Percentiles rank a stretch among this genome's conserved stretches.
These are phyloP conservation scores for Myanophis thanlyinensis DNA, from an alignment of 2,113 vertebrate genomes.

Conservation along the genomic window DNA sequence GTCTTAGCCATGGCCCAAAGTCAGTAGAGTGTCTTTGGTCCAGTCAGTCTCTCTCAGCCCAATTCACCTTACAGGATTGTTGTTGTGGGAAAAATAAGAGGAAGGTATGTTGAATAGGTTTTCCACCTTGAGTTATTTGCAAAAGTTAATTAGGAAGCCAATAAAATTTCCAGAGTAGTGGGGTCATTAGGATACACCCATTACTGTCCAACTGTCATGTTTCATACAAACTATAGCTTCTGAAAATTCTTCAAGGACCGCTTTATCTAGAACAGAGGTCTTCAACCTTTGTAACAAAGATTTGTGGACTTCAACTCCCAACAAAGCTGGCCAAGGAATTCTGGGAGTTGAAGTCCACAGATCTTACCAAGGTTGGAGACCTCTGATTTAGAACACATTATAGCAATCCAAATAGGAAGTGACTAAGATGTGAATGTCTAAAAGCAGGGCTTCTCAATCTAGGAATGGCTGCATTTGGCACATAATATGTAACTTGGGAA, in stretches of 20 bases:
- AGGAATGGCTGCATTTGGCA: neutral
- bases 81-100: neutral
- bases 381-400: too few relatives aligned
- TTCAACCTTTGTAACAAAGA: too few relatives aligned
- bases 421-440: neutral
- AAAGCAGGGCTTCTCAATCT: neutral
- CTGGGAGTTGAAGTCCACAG: too few relatives aligned
- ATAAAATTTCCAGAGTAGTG: neutral
- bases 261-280: too few relatives aligned
- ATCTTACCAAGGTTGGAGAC: too few relatives aligned
- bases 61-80: too few relatives aligned
- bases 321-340: too few relatives aligned
- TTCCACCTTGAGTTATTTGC: neutral
- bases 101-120: neutral
- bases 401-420: neutral
- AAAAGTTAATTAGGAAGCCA: neutral
- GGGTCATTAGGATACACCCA: neutral
- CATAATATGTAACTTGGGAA: neutral
- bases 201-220: neutral
- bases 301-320: too few relatives aligned
- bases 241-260: neutral
- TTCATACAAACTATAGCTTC: neutral
- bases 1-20: neutral
- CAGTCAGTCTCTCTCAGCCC: too few relatives aligned
- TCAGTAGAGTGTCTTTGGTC: too few relatives aligned